Evolutionary conservation across 2,113 vertebrate genomes (phyloP).

Genomic region (Globicephala melas): DNA sequence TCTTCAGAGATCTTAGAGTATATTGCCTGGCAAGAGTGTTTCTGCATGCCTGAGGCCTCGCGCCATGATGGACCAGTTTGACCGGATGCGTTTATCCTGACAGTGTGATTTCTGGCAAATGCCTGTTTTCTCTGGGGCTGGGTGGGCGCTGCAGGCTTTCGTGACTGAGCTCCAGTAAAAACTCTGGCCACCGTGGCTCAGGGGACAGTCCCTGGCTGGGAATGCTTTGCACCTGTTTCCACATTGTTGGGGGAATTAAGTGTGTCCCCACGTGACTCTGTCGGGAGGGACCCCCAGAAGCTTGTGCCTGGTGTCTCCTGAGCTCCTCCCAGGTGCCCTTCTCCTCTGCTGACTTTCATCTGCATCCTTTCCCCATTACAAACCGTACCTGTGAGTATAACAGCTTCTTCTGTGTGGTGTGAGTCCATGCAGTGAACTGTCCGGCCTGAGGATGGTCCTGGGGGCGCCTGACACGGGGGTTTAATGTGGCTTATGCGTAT

Average conservation of each 20-base stretch:
- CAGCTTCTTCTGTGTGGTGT: background rate
- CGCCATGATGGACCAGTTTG: background rate
- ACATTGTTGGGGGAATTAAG: background rate
- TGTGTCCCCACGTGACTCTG: background rate
- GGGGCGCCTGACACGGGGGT: no score
- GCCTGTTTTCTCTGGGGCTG: background rate
- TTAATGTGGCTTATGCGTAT: background rate
- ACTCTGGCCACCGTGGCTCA: background rate
- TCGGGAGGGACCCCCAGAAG: background rate
- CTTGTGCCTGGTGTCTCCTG: background rate
- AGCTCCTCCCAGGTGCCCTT: accelerated
- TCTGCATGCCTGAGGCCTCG: background rate
- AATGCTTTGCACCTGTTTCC: background rate
- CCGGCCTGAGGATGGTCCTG: background rate
- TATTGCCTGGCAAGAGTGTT: background rate
- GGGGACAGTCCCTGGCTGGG: background rate
- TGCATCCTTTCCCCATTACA: background rate
- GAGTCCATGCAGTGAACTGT: background rate
- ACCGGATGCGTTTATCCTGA: no score
- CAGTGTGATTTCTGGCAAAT: background rate
- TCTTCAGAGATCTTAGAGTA: background rate
- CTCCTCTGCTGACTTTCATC: background rate
- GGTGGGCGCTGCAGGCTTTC: background rate
- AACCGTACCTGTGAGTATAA: background rate
- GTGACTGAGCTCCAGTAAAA: background rate